Conservation (phyloP, 1,140 invertebrate genomes). For the Philaenus spumarius region DNA sequence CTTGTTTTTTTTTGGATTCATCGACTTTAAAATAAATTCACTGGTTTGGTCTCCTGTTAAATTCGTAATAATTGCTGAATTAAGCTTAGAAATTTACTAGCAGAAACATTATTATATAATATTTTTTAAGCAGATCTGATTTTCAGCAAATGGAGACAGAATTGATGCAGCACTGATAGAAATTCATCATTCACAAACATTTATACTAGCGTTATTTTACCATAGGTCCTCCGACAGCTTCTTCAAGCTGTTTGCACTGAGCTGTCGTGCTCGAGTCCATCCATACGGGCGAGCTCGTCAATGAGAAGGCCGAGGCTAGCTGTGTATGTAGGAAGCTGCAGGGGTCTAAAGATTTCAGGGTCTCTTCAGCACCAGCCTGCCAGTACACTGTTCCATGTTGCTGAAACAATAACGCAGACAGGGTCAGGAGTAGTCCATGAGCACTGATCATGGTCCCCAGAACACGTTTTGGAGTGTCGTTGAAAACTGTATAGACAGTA, state of each 20-base stretch:
- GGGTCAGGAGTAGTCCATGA: no score
- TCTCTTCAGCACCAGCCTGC: slow-evolving; percentile 62
- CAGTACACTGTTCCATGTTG: slow-evolving; percentile 97
- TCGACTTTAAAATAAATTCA: background rate
- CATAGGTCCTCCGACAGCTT: slow-evolving; percentile 68
- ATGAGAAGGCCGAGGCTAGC: slow-evolving; percentile 66
- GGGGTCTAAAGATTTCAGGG: slow-evolving; percentile 59
- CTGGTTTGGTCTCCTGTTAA: background rate
- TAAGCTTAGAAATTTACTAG: background rate
- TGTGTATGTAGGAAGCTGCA: slow-evolving; percentile 77
- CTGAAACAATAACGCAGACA: slow-evolving; percentile 44
- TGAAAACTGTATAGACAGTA: no score
- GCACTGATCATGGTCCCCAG: no score
- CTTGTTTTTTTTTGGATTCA: no score
- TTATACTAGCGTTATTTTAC: no score
- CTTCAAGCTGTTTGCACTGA: slow-evolving; percentile 74
- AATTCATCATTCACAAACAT: background rate
- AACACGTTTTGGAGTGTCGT: no score
- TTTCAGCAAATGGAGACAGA: no score
- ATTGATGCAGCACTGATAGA: no score
- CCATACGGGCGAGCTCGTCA: slow-evolving; percentile 87
- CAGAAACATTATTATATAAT: background rate
- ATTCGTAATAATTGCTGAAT: background rate
- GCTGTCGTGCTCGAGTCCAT: slow-evolving; percentile 87
- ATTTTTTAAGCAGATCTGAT: no score